Evolutionary conservation across 2,797 vertebrate genomes (phyloP), one percentile per base, ranked within the genome.

Genomic region (Cuniculus paca): DNA sequence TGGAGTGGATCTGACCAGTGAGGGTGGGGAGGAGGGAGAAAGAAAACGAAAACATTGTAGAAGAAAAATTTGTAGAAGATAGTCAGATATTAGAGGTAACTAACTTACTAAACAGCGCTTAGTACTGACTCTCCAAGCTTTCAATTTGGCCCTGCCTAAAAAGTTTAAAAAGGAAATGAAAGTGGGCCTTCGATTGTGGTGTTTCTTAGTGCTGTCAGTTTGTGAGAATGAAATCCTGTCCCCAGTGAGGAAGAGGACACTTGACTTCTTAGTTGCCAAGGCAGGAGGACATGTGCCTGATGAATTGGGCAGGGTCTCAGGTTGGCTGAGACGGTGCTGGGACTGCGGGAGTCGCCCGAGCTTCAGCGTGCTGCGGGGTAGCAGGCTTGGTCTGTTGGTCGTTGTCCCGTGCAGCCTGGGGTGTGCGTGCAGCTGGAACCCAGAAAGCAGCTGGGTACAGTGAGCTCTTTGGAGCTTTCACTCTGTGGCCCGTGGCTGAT

Each of bases 221-320:
- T 96, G 31, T 87, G 89, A 80, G 61, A 88, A 63, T 92, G 61
- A 95, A 91, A 82, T 58, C 39, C 26, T n/a, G 5, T 84, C 79
- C 75, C 10, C 4, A 48, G 82, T 88, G 75, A 80, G 90, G 91
- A 92, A 54, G 70, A 90, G 36, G 50, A 58, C 56, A 28, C 45
- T 91, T 84, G 84, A 42, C 88, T 90, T 95, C 68, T 68, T 79
- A 56, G 78, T 54, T 68, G 45, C 31, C 63, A 20, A 88, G 74
- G 28, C 50, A 89, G 63, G 17, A 90, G 50, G 61, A 56, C 31
- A 20, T 31, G 24, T 81, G 54, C 80, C 70, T 91, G 86, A 54
- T 86, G 86, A 80, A 61, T 92, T 58, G 88, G 77, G 52, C 52
- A 52, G 17, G 52, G 5, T 65, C 74, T 83, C 58, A 70, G n/a